phyloP scores from a whole-genome alignment of 2,888 invertebrate genomes.

The Drosophila mercatorum region DNA sequence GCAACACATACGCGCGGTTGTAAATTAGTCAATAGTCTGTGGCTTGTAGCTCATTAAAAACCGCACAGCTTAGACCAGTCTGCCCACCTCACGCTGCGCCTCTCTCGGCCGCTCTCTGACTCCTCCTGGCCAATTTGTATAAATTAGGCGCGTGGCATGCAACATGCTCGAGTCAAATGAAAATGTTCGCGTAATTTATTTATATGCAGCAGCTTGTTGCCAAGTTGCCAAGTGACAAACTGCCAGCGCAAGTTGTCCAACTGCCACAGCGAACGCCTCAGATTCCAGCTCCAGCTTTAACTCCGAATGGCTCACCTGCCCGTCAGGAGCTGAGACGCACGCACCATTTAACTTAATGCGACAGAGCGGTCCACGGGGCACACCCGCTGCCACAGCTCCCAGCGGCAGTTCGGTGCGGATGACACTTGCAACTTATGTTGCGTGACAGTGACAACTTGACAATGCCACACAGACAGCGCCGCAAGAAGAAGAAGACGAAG shows the following conservation, averaged over 20 bases:
- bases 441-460: slow-evolving; percentile 82
- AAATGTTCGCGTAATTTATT: slow-evolving; percentile 75
- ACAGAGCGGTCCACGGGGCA: slow-evolving; percentile 35
- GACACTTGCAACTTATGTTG: slow-evolving; percentile 74
- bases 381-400: slow-evolving; percentile 23
- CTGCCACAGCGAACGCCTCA: slow-evolving; percentile 4
- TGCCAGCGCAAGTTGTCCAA: slow-evolving; percentile 39
- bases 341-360: slow-evolving; percentile 78
- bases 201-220: slow-evolving; percentile 46
- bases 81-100: background rate
- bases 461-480: slow-evolving; percentile 73
- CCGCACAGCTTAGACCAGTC: slow-evolving; percentile 25
- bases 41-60: slow-evolving; percentile 65
- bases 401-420: background rate
- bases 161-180: slow-evolving; percentile 62
- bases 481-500: background rate
- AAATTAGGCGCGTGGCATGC: slow-evolving; percentile 64
- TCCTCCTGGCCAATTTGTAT: slow-evolving; percentile 63
- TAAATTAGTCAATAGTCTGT: slow-evolving; percentile 76
- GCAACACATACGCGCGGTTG: slow-evolving; percentile 62
- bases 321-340: slow-evolving; percentile 48
- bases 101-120: background rate
- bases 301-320: slow-evolving; percentile 40
- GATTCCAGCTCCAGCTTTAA: slow-evolving; percentile 4
- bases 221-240: slow-evolving; percentile 54